Conservation (phyloP, 2,888 invertebrate genomes). For the Dicyrtomina minuta region DNA sequence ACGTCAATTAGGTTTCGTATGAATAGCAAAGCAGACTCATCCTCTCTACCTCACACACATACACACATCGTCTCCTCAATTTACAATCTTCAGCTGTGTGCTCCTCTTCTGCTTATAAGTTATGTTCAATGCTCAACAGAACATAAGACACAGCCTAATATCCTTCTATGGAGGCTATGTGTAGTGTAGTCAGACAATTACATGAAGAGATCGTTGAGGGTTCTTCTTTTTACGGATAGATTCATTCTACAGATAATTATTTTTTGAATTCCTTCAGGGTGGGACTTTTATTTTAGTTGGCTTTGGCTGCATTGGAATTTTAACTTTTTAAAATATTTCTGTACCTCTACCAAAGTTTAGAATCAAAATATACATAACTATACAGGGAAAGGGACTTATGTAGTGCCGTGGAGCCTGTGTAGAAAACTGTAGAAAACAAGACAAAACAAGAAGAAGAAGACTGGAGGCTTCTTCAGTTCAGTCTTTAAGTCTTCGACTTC, state of each 20-base stretch:
- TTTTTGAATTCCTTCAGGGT: neutral
- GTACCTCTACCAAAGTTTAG: no score
- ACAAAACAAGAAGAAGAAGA: no score
- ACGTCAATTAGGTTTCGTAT: conserved; percentile 23
- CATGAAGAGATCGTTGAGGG: neutral
- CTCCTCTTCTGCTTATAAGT: no score
- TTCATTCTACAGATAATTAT: conserved; percentile 19
- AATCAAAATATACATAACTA: no score
- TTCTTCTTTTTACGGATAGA: no score
- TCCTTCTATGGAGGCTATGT: neutral
- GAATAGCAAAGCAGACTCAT: conserved; percentile 2
- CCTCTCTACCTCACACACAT: neutral
- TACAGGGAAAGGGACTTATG: no score
- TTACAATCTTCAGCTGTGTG: no score
- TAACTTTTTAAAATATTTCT: no score
- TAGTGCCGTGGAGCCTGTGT: no score
- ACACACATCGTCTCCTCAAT: neutral
- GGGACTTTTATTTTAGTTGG: neutral
- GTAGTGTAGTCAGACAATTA: neutral
- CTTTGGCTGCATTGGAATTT: conserved; percentile 21
- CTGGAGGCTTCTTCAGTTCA: neutral
- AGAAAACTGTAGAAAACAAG: no score
- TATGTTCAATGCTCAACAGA: no score
- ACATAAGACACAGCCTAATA: neutral
- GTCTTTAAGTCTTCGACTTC: neutral